phyloP scores from a whole-genome alignment of 2,888 invertebrate species.

The Maniola hyperantus region DNA sequence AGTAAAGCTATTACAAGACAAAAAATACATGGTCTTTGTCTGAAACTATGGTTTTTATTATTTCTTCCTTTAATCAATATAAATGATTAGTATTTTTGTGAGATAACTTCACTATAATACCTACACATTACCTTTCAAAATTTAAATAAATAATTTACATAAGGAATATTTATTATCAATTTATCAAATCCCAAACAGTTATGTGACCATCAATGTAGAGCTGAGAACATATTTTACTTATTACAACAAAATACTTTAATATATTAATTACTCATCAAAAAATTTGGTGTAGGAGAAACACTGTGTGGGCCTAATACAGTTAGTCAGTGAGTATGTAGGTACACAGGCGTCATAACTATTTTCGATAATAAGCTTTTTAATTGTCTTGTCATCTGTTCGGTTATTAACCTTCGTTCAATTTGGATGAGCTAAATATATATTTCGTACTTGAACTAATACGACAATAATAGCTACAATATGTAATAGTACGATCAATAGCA shows the following conservation, averaged over 20 bases:
- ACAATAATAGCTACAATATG: constrained; percentile 14
- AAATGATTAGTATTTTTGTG: too few relatives aligned
- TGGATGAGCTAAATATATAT: constrained; percentile 39
- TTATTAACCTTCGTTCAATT: constrained; percentile 54
- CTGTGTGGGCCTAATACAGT: constrained; percentile 26
- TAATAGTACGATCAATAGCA: constrained; percentile 49
- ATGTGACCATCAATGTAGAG: not conserved
- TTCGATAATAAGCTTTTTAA: constrained; percentile 26
- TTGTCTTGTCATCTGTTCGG: constrained; percentile 51
- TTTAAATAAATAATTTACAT: not conserved
- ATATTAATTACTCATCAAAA: constrained; percentile 56
- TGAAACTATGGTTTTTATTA: too few relatives aligned
- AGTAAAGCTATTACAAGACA: not conserved
- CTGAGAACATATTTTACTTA: not conserved
- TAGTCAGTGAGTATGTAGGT: constrained; percentile 41
- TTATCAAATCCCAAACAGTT: not conserved
- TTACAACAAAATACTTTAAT: constrained; percentile 45
- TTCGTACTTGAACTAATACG: constrained; percentile 46
- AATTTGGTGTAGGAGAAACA: constrained; percentile 28
- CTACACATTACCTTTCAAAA: not conserved
- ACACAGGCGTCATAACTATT: constrained; percentile 36
- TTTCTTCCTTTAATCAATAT: too few relatives aligned
- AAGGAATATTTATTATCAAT: not conserved
- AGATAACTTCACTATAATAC: not conserved
- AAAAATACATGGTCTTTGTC: not conserved